phyloP scores from a whole-genome alignment of 2,888 invertebrate species.

The Rosalia funebris region DNA sequence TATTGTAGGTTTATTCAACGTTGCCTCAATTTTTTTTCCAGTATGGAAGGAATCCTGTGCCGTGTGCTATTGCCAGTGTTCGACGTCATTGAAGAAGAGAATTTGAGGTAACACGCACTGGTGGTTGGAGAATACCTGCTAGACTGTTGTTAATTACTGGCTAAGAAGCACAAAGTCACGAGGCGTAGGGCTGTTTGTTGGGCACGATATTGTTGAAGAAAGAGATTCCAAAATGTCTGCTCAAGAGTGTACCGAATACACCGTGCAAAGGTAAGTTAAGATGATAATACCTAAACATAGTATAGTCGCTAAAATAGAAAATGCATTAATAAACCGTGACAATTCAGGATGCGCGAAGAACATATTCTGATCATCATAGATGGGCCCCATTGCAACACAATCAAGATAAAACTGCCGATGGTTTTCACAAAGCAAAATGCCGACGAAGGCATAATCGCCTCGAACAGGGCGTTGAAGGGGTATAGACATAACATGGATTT shows the following conservation, averaged over 20 bases:
- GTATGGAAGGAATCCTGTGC: constrained; percentile 99
- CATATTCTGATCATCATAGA: constrained; percentile 89
- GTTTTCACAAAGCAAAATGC: constrained; percentile 84
- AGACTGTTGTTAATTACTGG: constrained; percentile 73
- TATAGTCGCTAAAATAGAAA: not conserved
- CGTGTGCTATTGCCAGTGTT: constrained; percentile 97
- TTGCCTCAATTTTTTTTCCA: no score
- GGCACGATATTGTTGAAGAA: constrained; percentile 89
- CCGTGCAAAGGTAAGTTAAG: constrained; percentile 77
- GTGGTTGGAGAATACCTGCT: constrained; percentile 85
- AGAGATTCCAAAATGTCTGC: constrained; percentile 82
- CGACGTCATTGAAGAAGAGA: constrained; percentile 90
- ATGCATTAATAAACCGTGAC: constrained; percentile 11
- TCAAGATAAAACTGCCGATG: constrained; percentile 97
- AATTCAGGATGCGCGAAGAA: constrained; percentile 81
- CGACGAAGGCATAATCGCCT: constrained; percentile 75
- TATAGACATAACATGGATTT: constrained; percentile 44
- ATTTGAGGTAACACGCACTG: constrained; percentile 83
- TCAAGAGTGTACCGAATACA: constrained; percentile 80
- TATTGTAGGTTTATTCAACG: no score
- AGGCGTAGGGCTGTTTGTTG: constrained; percentile 94
- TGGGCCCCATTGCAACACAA: constrained; percentile 90
- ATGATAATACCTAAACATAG: not conserved
- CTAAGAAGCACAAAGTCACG: constrained; percentile 78
- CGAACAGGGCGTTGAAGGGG: constrained; percentile 77